Evolutionary conservation across 2,888 invertebrate genomes (phyloP).

Genomic region (Drosophila yooni): DNA sequence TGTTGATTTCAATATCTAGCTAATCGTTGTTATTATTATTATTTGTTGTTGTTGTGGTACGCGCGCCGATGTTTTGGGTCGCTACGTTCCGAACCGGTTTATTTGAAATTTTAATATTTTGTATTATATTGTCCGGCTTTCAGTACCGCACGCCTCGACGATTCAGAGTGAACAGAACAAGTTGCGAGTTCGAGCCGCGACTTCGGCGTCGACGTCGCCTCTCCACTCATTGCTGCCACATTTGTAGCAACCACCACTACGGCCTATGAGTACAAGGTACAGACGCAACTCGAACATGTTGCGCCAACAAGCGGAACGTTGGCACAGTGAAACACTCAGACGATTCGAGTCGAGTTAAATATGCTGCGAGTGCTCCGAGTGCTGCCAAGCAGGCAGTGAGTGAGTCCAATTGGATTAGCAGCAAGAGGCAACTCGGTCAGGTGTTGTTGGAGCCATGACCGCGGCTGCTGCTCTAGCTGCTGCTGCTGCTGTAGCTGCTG

Average conservation of each 20-base stretch:
- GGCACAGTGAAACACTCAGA: slow-evolving; percentile 37
- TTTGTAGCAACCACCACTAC: slow-evolving; percentile 6
- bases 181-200: slow-evolving; percentile 60
- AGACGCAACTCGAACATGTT: slow-evolving; percentile 43
- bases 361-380: slow-evolving; percentile 4
- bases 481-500: neutral
- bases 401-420: slow-evolving; percentile 32
- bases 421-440: slow-evolving; percentile 65
- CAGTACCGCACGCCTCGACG: slow-evolving; percentile 65
- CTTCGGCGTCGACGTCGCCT: slow-evolving; percentile 43
- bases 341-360: neutral
- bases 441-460: slow-evolving; percentile 70
- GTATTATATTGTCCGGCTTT: slow-evolving; percentile 55
- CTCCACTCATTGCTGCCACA: slow-evolving; percentile 43
- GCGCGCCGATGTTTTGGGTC: slow-evolving; percentile 38
- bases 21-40: slow-evolving; percentile 24
- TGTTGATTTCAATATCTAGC: slow-evolving; percentile 1
- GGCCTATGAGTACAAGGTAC: neutral
- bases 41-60: slow-evolving; percentile 18
- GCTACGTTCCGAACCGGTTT: slow-evolving; percentile 48
- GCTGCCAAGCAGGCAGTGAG: slow-evolving; percentile 9
- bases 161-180: slow-evolving; percentile 65
- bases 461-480: slow-evolving; percentile 36
- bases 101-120: slow-evolving; percentile 14
- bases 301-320: slow-evolving; percentile 33